Base-by-base conservation (phyloP, 1,140 invertebrate genomes). In the Leptinotarsa defecta region DNA sequence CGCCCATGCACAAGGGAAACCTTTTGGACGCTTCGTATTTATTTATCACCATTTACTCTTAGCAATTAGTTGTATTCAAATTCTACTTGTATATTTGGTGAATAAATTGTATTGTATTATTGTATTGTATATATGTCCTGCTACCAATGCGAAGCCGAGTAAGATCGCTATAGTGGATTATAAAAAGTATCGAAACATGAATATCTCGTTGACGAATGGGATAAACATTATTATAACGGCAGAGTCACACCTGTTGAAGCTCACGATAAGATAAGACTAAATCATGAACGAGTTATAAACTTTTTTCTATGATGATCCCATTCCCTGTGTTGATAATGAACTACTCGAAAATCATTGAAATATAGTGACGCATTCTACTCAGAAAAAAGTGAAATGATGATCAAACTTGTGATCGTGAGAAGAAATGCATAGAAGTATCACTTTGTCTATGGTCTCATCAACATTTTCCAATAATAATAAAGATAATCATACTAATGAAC, bases 401-500 rank as follows among this genome's bases (percentile, higher is more conserved):
- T 19, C 5, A 20, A 64, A 65, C 17, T 27, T 13, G 34, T 68
- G 4, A 27, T 2, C 43, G 13, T 13, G 22, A 24, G 19, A 34
- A 49, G 74, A 75, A 65, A 79, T 79, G 78, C 43, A 77, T 76
- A 75, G 76, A 49, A 79, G 76, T 68, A 48, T 74, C 17, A 79
- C 78, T 20, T 69, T 79, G 22, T 79, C 78, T 13, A 70, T 70
- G 22, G 43, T 70, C 13, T 70, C 68, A 13, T 71, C 70, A n/a
- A 71, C 70, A 17, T 63, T 71, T 34, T 49, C 70, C 3, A 27
- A 63, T 24, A 79, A 77, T 74, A 61, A 70, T n/a, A 65, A 75
- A 15, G 73, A 73, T n/a, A 48, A 70, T 3, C 48, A 71, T 19
- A 71, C n/a, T 17, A 64, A 73, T 11, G 73, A 79, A 22, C 52